Percentiles rank a stretch among this genome's conserved stretches.
phyloP scores from a whole-genome alignment of 2,797 vertebrate species.

The Syndactyla subalaris region DNA sequence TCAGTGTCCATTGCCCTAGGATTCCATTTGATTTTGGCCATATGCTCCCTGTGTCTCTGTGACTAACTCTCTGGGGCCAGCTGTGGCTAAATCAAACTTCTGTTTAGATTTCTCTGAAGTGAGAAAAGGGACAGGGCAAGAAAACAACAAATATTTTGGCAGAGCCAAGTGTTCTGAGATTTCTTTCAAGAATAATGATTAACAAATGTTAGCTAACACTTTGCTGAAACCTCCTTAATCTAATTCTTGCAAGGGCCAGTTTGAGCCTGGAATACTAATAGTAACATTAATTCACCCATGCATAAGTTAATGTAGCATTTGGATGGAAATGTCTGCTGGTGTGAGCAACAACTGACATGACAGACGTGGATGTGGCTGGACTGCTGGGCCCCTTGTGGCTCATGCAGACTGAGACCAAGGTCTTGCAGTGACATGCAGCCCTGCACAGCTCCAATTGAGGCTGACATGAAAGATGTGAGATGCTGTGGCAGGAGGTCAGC shows the following conservation, averaged over 20 bases:
- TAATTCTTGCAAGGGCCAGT: not conserved
- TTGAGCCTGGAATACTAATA: slow-evolving; percentile 20
- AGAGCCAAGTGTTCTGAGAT: not conserved
- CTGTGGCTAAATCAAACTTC: not conserved
- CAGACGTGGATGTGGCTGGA: not conserved
- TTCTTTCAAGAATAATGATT: not conserved
- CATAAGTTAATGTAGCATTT: not conserved
- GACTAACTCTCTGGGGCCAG: not conserved
- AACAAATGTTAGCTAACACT: not conserved
- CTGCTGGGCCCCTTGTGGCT: fast-evolving
- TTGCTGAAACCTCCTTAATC: not conserved
- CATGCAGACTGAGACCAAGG: not conserved
- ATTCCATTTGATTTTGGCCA: not conserved
- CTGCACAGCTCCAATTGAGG: not conserved
- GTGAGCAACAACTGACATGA: not conserved
- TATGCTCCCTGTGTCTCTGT: not conserved
- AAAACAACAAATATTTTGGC: not conserved
- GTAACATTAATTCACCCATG: not conserved
- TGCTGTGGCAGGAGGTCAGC: not conserved
- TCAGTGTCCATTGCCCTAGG: not conserved
- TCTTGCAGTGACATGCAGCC: not conserved
- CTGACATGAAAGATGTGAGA: not conserved
- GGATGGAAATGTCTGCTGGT: not conserved
- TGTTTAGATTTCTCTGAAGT: not conserved
- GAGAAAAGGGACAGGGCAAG: not conserved